Evolutionary conservation across 2,113 vertebrate species (phyloP).

Genomic region (Jacana jacana): DNA sequence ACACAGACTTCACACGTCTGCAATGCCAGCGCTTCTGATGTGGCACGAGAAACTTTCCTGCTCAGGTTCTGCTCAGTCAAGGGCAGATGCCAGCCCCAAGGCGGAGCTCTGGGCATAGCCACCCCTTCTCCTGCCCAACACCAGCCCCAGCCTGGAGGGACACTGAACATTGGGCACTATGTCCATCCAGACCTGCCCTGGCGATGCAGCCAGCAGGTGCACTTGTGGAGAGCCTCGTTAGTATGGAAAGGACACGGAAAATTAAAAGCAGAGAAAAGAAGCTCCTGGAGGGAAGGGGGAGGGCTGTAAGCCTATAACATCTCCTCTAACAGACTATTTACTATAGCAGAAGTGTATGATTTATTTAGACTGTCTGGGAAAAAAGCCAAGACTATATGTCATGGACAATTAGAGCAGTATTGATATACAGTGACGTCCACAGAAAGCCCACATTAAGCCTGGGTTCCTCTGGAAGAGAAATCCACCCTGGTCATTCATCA

Average conservation of each 20-base stretch:
- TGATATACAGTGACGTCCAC: constrained; percentile 52
- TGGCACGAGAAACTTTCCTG: rapidly evolving
- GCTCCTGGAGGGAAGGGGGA: not conserved
- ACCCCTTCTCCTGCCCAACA: not conserved
- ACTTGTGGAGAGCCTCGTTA: not conserved
- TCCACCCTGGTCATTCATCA: constrained; percentile 58
- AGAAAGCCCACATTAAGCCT: constrained; percentile 49
- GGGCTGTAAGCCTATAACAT: constrained; percentile 27
- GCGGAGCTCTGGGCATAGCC: not conserved
- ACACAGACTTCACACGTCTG: not conserved
- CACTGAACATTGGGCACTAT: not conserved
- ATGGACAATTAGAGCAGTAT: constrained; percentile 65
- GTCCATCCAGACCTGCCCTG: not conserved
- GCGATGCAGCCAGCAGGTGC: constrained; percentile 6
- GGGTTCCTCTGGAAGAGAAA: constrained; percentile 58
- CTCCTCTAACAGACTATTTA: constrained; percentile 55
- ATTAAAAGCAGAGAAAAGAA: constrained; percentile 28
- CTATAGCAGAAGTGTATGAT: constrained; percentile 63
- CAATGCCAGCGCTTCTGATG: not conserved
- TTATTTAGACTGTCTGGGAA: constrained; percentile 70
- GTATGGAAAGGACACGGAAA: constrained; percentile 41
- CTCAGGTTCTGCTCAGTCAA: rapidly evolving
- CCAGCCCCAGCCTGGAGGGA: not conserved
- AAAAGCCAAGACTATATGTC: constrained; percentile 70
- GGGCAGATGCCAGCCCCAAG: not conserved